phyloP scores from a whole-genome alignment of 2,113 vertebrate species.

The Scomber japonicus region DNA sequence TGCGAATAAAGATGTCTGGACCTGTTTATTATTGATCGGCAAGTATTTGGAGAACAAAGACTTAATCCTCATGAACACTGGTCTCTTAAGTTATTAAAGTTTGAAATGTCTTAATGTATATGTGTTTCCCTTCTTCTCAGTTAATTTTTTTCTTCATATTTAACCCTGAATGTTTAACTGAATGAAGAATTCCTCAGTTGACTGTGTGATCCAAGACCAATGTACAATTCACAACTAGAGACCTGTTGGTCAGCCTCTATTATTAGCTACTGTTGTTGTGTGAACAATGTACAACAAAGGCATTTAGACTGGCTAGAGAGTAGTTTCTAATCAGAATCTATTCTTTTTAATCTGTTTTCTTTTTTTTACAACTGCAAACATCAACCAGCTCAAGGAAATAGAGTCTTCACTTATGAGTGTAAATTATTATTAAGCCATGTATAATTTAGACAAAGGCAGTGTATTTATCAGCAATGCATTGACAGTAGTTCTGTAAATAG shows the following conservation, averaged over 20 bases:
- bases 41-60: conserved; percentile 76
- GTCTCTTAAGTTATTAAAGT: conserved; percentile 75
- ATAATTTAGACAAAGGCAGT: not conserved
- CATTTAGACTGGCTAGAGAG: conserved; percentile 59
- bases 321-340: conserved; percentile 25
- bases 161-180: conserved; percentile 53
- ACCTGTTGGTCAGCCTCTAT: conserved; percentile 60
- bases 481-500: too few relatives aligned
- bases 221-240: conserved; percentile 64
- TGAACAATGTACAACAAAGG: conserved; percentile 75
- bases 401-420: not conserved
- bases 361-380: not conserved
- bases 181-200: conserved; percentile 53
- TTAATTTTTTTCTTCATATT: conserved; percentile 56
- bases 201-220: conserved; percentile 71
- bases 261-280: conserved; percentile 72
- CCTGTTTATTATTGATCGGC: conserved; percentile 74
- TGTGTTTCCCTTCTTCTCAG: conserved; percentile 16
- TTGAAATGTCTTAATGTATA: conserved; percentile 66
- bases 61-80: conserved; percentile 69
- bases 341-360: conserved; percentile 8
- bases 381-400: not conserved
- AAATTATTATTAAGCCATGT: not conserved
- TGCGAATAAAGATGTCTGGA: conserved; percentile 79
- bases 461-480: not conserved